A percentile compares a stretch with the other conserved stretches of the same genome.
phyloP scores from a whole-genome alignment of 1,140 invertebrate species.

The Camponotus floridanus region DNA sequence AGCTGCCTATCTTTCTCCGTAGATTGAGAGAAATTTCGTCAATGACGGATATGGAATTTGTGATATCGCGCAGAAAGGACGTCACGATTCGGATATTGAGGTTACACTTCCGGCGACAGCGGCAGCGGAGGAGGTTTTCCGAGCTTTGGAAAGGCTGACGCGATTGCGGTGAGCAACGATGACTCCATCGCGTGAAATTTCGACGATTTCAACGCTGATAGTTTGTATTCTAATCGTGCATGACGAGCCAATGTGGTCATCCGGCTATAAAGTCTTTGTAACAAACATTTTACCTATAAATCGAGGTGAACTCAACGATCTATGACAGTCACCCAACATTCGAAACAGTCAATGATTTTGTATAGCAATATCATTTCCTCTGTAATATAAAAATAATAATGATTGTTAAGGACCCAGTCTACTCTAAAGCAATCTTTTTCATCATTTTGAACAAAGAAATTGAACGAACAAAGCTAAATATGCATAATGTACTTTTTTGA shows the following conservation, averaged over 20 bases:
- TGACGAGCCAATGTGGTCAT: not conserved
- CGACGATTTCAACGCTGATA: not conserved
- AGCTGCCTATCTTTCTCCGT: not conserved
- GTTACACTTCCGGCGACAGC: constrained; percentile 46
- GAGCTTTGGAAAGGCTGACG: constrained; percentile 35
- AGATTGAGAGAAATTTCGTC: not conserved
- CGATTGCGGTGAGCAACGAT: constrained; percentile 13
- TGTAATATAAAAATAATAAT: no score
- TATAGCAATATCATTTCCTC: no score
- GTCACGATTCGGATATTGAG: constrained; percentile 50
- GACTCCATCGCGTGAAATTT: constrained; percentile 34
- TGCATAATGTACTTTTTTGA: no score
- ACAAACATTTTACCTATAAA: not conserved
- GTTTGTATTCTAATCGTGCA: constrained; percentile 11
- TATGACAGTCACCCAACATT: not conserved
- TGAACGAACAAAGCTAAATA: no score
- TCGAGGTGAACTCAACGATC: not conserved
- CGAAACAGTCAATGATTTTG: not conserved
- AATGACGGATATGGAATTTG: not conserved
- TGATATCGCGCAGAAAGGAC: not conserved
- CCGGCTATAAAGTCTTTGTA: not conserved
- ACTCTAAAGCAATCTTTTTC: not conserved
- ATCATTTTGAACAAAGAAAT: no score
- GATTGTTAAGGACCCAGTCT: no score
- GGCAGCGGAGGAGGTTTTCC: constrained; percentile 17